Percentiles rank a stretch among this genome's conserved stretches.
Evolutionary conservation across 2,113 vertebrate genomes (phyloP).

Genomic region (Charina bottae): DNA sequence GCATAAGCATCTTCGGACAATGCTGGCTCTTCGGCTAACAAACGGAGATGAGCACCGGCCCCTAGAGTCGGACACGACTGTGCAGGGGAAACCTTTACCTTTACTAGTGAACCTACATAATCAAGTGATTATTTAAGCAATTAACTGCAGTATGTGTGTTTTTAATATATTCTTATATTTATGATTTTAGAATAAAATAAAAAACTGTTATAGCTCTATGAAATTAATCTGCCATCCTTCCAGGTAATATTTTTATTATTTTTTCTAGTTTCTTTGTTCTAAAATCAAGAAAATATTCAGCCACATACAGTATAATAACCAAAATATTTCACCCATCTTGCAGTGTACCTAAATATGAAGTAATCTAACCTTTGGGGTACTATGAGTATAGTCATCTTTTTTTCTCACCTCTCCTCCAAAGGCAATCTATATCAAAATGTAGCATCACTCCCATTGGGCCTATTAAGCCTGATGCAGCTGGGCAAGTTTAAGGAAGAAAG

Average conservation of each 20-base stretch:
- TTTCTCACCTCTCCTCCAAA: not conserved
- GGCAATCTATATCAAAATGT: not conserved
- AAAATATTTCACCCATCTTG: constrained; percentile 7
- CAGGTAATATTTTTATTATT: constrained; percentile 46
- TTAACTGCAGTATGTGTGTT: not conserved
- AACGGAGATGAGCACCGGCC: too few species aligned
- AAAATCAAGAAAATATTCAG: constrained; percentile 32
- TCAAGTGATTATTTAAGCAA: constrained; percentile 34
- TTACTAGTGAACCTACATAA: constrained; percentile 21
- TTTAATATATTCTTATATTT: not conserved
- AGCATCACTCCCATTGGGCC: not conserved
- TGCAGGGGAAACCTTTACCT: too few species aligned
- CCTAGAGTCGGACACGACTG: too few species aligned
- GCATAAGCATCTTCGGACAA: too few species aligned
- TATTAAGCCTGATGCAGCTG: not conserved
- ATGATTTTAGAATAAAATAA: constrained; percentile 24
- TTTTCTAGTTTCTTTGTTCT: constrained; percentile 48
- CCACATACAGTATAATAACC: constrained; percentile 42
- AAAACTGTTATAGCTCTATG: constrained; percentile 52
- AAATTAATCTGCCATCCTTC: constrained; percentile 49
- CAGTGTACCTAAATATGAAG: not conserved
- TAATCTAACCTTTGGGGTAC: not conserved
- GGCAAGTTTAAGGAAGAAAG: not conserved
- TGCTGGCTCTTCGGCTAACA: too few species aligned
- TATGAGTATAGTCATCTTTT: not conserved